Conservation (phyloP, 2,113 vertebrate species). For the Irena cyanogastra region DNA sequence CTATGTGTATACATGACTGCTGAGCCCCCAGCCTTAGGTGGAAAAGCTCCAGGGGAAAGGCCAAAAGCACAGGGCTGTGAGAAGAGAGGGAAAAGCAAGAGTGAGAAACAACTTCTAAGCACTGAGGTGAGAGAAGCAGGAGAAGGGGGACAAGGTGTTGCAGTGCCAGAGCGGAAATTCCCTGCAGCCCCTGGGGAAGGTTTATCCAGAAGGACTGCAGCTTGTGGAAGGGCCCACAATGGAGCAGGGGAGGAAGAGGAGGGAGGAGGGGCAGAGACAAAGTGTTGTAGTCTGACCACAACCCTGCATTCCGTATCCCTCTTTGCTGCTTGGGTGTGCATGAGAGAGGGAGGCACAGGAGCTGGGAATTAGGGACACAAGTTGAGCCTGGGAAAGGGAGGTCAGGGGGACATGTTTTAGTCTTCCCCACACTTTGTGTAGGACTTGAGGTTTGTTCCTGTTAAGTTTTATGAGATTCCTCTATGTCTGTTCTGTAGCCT, state of each 20-base stretch:
- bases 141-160: accelerated
- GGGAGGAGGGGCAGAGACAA: background rate
- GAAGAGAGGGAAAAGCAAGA: background rate
- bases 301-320: background rate
- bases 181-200: background rate
- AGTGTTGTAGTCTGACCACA: background rate
- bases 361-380: background rate
- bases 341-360: background rate
- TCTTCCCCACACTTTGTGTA: background rate
- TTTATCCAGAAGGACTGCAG: background rate
- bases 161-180: background rate
- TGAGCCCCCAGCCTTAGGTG: background rate
- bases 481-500: background rate
- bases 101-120: background rate
- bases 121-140: accelerated
- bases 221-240: accelerated
- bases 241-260: background rate
- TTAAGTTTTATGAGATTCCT: too few relatives aligned
- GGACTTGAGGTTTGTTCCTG: background rate
- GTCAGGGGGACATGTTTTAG: background rate
- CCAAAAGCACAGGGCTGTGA: background rate
- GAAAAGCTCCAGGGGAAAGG: background rate
- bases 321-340: background rate
- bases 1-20: accelerated
- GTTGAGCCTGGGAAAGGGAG: background rate